phyloP scores from a whole-genome alignment of 92 coral and sea anemone species.

The Actinostola sp. region DNA sequence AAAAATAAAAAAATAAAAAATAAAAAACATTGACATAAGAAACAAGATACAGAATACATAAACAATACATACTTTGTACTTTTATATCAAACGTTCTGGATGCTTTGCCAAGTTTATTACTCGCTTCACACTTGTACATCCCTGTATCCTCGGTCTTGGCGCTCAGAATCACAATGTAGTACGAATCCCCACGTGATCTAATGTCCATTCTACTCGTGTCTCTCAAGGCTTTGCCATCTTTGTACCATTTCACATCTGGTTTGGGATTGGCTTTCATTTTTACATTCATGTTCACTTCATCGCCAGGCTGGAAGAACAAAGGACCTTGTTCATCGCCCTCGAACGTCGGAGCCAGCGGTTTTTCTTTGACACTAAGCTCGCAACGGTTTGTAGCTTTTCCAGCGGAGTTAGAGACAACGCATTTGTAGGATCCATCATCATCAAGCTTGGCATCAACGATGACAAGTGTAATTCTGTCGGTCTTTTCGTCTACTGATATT shows the following conservation, averaged over 20 bases:
- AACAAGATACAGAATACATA: not conserved
- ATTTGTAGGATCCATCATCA: conserved; percentile 82
- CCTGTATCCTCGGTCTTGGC: conserved; percentile 60
- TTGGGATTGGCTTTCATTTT: conserved; percentile 59
- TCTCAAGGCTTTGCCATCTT: conserved; percentile 51
- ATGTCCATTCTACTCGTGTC: conserved; percentile 52
- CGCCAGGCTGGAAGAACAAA: conserved; percentile 45
- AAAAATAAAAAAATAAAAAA: not conserved
- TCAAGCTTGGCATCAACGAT: conserved; percentile 53
- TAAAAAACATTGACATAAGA: not conserved
- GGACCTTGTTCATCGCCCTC: conserved; percentile 56
- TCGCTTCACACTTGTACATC: conserved; percentile 64
- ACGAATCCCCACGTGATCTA: conserved; percentile 43
- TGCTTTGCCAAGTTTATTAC: conserved; percentile 49
- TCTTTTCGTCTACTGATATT: conserved; percentile 38
- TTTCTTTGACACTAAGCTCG: conserved; percentile 62
- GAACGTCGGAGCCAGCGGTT: conserved; percentile 47
- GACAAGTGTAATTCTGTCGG: conserved; percentile 45
- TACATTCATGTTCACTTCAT: conserved; percentile 49
- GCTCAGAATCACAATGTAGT: conserved; percentile 46
- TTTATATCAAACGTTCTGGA: conserved; percentile 60
- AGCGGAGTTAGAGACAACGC: conserved; percentile 72
- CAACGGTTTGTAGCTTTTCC: conserved; percentile 63
- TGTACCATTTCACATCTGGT: conserved; percentile 68
- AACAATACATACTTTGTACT: conserved; percentile 45